Evolutionary conservation across 1,140 invertebrate genomes (phyloP), one percentile per base, ranked within the genome.

Genomic region (Penaeus vannamei): DNA sequence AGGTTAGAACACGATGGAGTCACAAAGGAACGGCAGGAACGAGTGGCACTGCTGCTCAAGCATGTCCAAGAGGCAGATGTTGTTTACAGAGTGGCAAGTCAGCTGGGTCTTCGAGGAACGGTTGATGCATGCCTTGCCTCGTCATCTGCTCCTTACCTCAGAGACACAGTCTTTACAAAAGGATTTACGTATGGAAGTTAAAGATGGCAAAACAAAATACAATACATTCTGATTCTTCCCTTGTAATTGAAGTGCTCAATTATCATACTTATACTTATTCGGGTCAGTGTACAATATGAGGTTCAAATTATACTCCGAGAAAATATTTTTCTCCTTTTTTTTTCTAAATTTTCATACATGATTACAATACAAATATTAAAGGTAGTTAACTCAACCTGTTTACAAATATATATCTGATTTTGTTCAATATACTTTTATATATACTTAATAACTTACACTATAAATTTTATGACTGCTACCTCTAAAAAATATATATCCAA

Each of bases 51-150:
- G 32, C 14, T 89, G n/a, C 60, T 89, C 14, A n/a, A 53, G 14
- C 69, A 89, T 23, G 69, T 89, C 22, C 81, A 89, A 46, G 87
- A 89, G 62, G 76, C 81, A 23, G 87, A 89, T 69, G 36, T 84
- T 42, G 87, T 89, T 23, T 89, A 89, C 66, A 81, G 87, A 8
- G 87, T 89, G 42, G 87, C 80, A 19, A 89, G 87, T 77, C 87
- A 89, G 69, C 82, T 89, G 5, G 87, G 87, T 8, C 81, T 89
- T 5, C 72, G 77, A 32, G 69, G n/a, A 10, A 84, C 26, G 0
- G 76, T 89, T 36, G 87, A 89, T 26, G 42, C 61, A 29, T 89
- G 87, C 69, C 60, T 89, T 22, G 66, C 82, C 22, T 89, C 87
- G 14, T 42, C 87, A 29, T 66, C 59, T 29, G 82, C 82, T n/a